Evolutionary conservation across 2,888 invertebrate species (phyloP), one percentile per base, ranked within the genome.

Genomic region (Cerceris ruficornis): DNA sequence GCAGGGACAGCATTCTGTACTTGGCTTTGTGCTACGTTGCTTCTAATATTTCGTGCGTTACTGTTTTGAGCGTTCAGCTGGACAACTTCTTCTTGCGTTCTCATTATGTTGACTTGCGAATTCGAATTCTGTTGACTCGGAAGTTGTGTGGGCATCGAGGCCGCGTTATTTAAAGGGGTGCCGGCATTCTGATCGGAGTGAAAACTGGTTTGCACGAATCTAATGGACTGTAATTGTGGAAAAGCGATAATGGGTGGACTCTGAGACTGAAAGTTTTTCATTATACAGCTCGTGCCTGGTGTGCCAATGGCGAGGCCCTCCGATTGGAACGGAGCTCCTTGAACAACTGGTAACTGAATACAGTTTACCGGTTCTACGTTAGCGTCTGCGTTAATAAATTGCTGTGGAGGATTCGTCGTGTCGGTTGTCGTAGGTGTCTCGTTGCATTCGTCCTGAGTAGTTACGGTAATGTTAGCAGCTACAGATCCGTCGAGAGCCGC

Each of bases 401-500:
- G 89, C 68, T 87, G 87, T 8, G 81, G 67, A 7, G 88, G 75
- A 69, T 83, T 87, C 7, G 86, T 86, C 7, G 90, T 86, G 50
- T 90, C 88, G 11, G 86, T 89, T n/a, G 88, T 88, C 0, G 89
- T 88, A 4, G 90, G 86, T 0, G 89, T 87, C 43, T 91, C 90
- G 59, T 78, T 89, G 73, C 90, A 90, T 60, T 92, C 90, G 14
- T 90, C 90, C 68, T 91, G 91, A 7, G 91, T 90, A 0, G 90
- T 87, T 1, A 90, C 91, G 0, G 91, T 89, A 41, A 90, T 91
- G 60, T 91, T 92, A 9, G 91, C 90, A 13, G 90, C 89, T 2
- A 92, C 92, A 6, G 92, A 89, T 52, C 88, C 91, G 77, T 93
- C 93, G 28, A 94, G 86, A 49, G 94, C 93, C n/a, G 93, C 93